A percentile compares a stretch with the other conserved stretches of the same genome.
Evolutionary conservation across 2,888 invertebrate genomes (phyloP).

Genomic region (Chrysina gloriosa): DNA sequence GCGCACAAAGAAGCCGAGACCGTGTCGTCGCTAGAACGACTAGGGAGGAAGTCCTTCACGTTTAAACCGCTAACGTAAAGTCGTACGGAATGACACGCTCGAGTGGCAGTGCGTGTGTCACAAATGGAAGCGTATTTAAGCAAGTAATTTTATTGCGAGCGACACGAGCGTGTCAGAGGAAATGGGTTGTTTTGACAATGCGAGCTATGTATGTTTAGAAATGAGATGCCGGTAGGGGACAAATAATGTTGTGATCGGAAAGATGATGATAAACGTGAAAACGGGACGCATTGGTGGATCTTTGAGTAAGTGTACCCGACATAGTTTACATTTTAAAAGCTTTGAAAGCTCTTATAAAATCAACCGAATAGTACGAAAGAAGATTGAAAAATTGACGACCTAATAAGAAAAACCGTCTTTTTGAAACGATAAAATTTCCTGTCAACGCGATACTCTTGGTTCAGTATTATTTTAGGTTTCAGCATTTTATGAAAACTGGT

Average conservation of each 20-base stretch:
- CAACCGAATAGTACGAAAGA: too few species aligned
- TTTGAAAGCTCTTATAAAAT: too few species aligned
- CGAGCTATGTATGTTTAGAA: slow-evolving; percentile 8
- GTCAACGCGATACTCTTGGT: too few species aligned
- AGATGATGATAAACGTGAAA: too few species aligned
- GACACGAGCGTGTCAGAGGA: not conserved
- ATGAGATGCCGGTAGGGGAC: not conserved
- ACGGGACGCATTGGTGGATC: too few species aligned
- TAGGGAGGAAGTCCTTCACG: slow-evolving; percentile 1
- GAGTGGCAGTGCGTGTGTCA: slow-evolving; percentile 21
- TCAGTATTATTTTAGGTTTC: too few species aligned
- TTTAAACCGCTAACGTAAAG: slow-evolving; percentile 20
- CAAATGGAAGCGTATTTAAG: slow-evolving; percentile 17
- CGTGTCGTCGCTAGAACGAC: slow-evolving; percentile 1
- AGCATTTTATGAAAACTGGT: too few species aligned
- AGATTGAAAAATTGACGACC: too few species aligned
- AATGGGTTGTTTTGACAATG: slow-evolving; percentile 21
- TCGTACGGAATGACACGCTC: slow-evolving; percentile 6
- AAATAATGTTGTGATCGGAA: not conserved
- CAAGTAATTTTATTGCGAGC: slow-evolving; percentile 28
- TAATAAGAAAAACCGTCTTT: too few species aligned
- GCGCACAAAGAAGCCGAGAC: slow-evolving; percentile 3
- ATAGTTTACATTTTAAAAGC: too few species aligned
- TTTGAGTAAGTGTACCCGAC: too few species aligned
- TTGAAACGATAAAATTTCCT: too few species aligned